Base-by-base conservation (phyloP, 2,797 vertebrate genomes). In the Chloroceryle inda region DNA sequence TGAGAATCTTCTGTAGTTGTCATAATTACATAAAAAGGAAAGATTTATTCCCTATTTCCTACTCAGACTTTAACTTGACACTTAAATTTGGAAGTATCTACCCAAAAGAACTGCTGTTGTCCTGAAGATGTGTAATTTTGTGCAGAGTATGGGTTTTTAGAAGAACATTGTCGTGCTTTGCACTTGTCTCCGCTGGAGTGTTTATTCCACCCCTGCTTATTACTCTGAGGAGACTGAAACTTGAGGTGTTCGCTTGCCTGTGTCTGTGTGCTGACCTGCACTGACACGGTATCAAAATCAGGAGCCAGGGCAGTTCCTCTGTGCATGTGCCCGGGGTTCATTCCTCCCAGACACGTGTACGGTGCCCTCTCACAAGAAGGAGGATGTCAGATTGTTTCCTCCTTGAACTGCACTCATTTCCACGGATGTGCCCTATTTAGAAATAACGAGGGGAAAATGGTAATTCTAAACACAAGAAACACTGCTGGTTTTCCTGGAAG, bases 81-180 rank as follows among this genome's bases (percentile, higher is more conserved):
- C 52, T 81, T 9, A 69, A 71, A 38, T 78, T 55, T 38, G 31
- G 17, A 77, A 26, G 42, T 18, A 9, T 66, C 50, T 84, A 0
- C 40, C 7, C 13, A 76, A 17, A 45, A 47, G 27, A 50, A 47
- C 50, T 69, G n/a, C n/a, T n/a, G 11, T 38, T 15, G 47, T 78
- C 21, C 59, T 55, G 20, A 45, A 63, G 29, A 24, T 31, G 10
- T 0, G 0, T 62, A 3, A 24, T 31, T 79, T 71, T 56, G 20
- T 11, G 37, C 16, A 27, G 3, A 12, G 4, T 20, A 5, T 35
- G 37, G 24, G 11, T 8, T 77, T 93, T 42, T 56, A 37, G 49
- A 79, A 44, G 15, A 61, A 38, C 29, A 18, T 40, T 67, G 31
- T 35, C 7, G 5, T 68, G 35, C 33, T 52, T 82, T 38, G 35